Percentiles rank a stretch among this genome's conserved stretches.
These are phyloP conservation scores for Grapholita molesta DNA, from an alignment of 1,140 invertebrate species.

Conservation along the genomic window DNA sequence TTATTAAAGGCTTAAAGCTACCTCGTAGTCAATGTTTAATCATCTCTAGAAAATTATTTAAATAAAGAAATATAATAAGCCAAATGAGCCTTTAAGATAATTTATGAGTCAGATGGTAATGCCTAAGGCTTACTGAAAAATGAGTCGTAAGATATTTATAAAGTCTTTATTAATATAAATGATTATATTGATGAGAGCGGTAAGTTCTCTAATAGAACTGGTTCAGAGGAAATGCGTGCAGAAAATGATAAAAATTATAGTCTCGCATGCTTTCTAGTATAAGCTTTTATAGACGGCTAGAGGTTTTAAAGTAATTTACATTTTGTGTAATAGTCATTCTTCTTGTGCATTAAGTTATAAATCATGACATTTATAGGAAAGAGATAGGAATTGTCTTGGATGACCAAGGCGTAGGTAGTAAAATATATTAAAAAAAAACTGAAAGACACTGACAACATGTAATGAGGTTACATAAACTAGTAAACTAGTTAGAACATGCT, in stretches of 20 bases:
- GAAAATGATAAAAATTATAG: slow-evolving; percentile 48
- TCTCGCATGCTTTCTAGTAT: slow-evolving; percentile 24
- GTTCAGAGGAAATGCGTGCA: slow-evolving; percentile 55
- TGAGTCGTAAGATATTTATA: neutral
- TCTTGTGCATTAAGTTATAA: neutral
- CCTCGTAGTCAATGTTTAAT: neutral
- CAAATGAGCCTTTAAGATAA: neutral
- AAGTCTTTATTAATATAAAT: slow-evolving; percentile 14
- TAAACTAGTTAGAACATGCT: too few relatives aligned
- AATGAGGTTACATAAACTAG: too few relatives aligned
- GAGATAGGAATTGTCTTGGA: too few relatives aligned
- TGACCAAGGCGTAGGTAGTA: too few relatives aligned
- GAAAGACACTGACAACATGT: too few relatives aligned
- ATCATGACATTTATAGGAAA: too few relatives aligned
- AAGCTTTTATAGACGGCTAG: slow-evolving; percentile 11
- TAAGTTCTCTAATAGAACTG: slow-evolving; percentile 35
- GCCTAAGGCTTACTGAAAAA: neutral
- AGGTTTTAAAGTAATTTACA: neutral
- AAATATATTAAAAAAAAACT: too few relatives aligned
- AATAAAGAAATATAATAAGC: neutral
- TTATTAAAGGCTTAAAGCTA: neutral
- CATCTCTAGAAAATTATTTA: neutral
- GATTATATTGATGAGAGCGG: slow-evolving; percentile 18
- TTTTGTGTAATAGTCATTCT: neutral
- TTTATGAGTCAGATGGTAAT: neutral